Evolutionary conservation across 2,888 invertebrate species (phyloP).

Genomic region (Schizotus pectinicornis): DNA sequence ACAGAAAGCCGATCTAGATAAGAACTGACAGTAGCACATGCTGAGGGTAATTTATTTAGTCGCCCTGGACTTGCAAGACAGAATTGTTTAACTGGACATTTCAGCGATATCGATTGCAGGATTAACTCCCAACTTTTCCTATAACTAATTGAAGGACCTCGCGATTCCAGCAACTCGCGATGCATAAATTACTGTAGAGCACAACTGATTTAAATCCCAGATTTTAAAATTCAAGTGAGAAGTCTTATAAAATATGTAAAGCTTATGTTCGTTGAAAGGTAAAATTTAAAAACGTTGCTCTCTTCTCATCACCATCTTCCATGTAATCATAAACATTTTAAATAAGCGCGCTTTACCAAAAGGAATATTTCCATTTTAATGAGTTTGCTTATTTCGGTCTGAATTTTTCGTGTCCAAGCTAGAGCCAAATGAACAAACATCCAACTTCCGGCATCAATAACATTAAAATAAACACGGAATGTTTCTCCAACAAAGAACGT

Average conservation of each 20-base stretch:
- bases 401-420: constrained; percentile 3
- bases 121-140: constrained; percentile 15
- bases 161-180: constrained; percentile 5
- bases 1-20: constrained; percentile 23
- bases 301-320: constrained; percentile 23
- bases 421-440: background rate
- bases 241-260: constrained; percentile 27
- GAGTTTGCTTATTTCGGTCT: constrained; percentile 7
- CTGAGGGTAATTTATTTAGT: constrained; percentile 24
- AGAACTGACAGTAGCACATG: constrained; percentile 27
- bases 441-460: background rate
- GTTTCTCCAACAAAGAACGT: no score
- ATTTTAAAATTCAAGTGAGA: constrained; percentile 27
- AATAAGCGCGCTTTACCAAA: constrained; percentile 18
- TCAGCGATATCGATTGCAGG: constrained; percentile 23
- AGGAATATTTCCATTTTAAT: constrained; percentile 27
- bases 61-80: constrained; percentile 9
- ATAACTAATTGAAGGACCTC: no score
- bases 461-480: no score
- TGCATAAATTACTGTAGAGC: constrained; percentile 12
- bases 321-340: constrained; percentile 26
- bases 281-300: constrained; percentile 27
- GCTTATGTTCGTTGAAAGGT: constrained; percentile 24
- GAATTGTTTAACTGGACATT: constrained; percentile 29
- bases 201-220: constrained; percentile 9